A percentile compares a stretch with the other conserved stretches of the same genome.
Conservation (phyloP, 2,888 invertebrate genomes). For the Mimas tiliae region DNA sequence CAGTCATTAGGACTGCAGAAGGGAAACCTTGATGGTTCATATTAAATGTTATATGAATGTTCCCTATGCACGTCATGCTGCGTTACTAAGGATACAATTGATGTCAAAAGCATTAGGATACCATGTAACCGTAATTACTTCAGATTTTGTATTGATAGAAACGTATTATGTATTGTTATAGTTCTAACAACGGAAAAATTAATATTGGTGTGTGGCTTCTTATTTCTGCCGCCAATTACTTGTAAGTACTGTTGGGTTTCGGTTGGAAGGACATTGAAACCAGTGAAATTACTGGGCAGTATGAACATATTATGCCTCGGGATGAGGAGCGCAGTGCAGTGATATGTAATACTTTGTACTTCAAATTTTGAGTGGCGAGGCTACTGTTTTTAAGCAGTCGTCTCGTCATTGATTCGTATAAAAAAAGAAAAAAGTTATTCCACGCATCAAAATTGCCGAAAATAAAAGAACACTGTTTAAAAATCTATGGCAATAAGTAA, state of each 20-base stretch:
- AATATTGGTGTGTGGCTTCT: too few relatives aligned
- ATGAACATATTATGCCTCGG: too few relatives aligned
- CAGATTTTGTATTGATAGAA: neutral
- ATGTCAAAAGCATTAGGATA: neutral
- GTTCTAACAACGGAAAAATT: too few relatives aligned
- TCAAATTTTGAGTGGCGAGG: too few relatives aligned
- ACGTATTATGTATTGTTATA: neutral
- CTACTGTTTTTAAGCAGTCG: too few relatives aligned
- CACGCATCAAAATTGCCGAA: neutral
- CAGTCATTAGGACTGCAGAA: conserved; percentile 57
- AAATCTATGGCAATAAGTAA: conserved; percentile 14
- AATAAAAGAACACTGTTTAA: conserved; percentile 2
- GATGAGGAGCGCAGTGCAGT: too few relatives aligned
- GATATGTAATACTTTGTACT: too few relatives aligned
- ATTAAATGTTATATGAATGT: conserved; percentile 9
- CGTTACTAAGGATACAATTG: conserved; percentile 9
- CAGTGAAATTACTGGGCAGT: too few relatives aligned
- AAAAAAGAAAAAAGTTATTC: neutral
- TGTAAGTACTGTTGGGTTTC: too few relatives aligned
- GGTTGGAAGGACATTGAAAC: too few relatives aligned
- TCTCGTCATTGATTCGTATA: neutral
- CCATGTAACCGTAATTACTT: neutral
- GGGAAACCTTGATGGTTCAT: conserved; percentile 60
- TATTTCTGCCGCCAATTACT: too few relatives aligned
- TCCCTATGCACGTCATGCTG: neutral